phyloP scores from a whole-genome alignment of 2,888 invertebrate species.

The Branchellion lobata region DNA sequence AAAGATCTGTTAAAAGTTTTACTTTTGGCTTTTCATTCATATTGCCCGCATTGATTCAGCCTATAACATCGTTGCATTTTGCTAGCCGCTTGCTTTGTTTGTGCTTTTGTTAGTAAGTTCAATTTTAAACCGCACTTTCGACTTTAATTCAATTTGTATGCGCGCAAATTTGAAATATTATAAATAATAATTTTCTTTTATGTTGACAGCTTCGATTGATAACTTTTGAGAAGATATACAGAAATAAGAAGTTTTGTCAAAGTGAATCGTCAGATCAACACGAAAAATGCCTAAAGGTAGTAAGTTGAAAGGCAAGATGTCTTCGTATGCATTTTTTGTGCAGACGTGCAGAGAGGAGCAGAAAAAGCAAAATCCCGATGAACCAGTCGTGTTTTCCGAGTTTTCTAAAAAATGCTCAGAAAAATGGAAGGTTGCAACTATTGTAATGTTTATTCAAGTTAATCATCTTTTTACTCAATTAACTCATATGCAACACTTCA shows the following conservation, averaged over 20 bases:
- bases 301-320: constrained; percentile 62
- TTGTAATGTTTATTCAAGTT: background rate
- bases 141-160: background rate
- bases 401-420: constrained; percentile 98
- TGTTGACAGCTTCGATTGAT: too few species aligned
- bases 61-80: background rate
- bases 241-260: background rate
- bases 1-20: too few species aligned
- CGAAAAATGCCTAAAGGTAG: constrained; percentile 63
- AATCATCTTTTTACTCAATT: background rate
- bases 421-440: constrained; percentile 87
- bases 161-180: background rate
- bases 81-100: constrained; percentile 1
- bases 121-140: background rate
- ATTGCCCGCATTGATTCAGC: background rate
- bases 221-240: too few species aligned
- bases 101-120: constrained; percentile 3
- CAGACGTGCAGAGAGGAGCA: constrained; percentile 99
- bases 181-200: background rate
- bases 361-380: constrained; percentile 98
- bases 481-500: too few species aligned
- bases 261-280: background rate
- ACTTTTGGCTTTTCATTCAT: background rate
- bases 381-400: constrained; percentile 94
- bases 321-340: constrained; percentile 74